Base-by-base conservation (phyloP, 2,888 invertebrate genomes). In the Drosophila quinaria region DNA sequence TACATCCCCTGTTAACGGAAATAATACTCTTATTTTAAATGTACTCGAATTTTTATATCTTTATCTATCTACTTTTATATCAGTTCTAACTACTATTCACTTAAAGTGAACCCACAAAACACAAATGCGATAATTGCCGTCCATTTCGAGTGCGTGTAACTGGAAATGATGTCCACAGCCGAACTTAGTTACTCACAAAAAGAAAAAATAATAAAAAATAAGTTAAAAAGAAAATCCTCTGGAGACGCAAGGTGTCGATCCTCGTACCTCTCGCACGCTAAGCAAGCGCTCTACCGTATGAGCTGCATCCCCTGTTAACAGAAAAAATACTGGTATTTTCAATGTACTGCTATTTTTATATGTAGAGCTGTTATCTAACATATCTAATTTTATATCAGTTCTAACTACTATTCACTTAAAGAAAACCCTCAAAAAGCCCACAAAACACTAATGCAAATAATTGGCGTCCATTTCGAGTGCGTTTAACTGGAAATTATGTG, bases 241-340 rank as follows among this genome's bases (percentile, higher is more conserved):
- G 92, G 92, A 92, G 92, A 92, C 92, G 92, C 92, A 91, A 92
- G 92, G 92, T 90, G 92, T 92, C 91, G 92, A 92, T 92, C 92
- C 92, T 92, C 91, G 92, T 92, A 92, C 92, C 92, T 92, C 92
- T 92, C 92, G 91, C 92, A 92, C 92, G 92, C 92, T 92, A 92
- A 92, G 92, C 92, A 92, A 92, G 92, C 92, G 92, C 92, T 92
- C 92, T 92, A 92, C 92, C 92, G 92, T 92, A 92, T 92, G 92
- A 92, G 92, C 92, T 92, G 92, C 92, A 92, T 92, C 92, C 92
- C 92, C 92, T 35, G 11, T n/a, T n/a, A n/a, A n/a, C n/a, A n/a
- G n/a, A n/a, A n/a, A n/a, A n/a, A n/a, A n/a, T n/a, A n/a, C n/a
- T n/a, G n/a, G n/a, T n/a, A n/a, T n/a, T n/a, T n/a, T n/a, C n/a